These are phyloP conservation scores for Mimumesa dahlbomi DNA, from an alignment of 2,888 invertebrate genomes.

Conservation along the genomic window DNA sequence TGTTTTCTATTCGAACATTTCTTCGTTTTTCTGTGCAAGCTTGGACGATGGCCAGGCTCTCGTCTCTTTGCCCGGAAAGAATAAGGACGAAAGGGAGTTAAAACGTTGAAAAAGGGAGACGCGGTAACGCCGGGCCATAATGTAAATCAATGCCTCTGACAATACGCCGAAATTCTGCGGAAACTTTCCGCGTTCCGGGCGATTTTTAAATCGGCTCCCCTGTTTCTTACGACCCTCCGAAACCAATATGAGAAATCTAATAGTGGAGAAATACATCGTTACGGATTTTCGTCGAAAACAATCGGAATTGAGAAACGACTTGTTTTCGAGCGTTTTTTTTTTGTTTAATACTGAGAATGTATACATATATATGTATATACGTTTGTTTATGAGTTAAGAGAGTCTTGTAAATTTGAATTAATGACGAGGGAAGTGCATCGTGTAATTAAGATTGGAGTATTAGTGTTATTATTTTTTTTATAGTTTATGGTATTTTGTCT, in stretches of 20 bases:
- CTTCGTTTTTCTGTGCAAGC: conserved; percentile 3
- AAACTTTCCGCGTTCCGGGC: conserved; percentile 24
- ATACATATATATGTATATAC: too few species aligned
- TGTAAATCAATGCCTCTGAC: conserved; percentile 42
- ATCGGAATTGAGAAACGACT: too few species aligned
- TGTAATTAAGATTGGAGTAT: too few species aligned
- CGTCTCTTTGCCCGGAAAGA: conserved; percentile 24
- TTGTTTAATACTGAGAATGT: too few species aligned
- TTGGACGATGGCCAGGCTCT: conserved; percentile 39
- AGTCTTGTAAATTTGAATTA: too few species aligned
- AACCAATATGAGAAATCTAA: background rate
- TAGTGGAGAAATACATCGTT: background rate
- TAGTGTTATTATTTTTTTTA: too few species aligned
- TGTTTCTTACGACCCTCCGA: background rate
- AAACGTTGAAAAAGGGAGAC: conserved; percentile 6
- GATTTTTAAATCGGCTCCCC: background rate
- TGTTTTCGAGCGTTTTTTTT: too few species aligned
- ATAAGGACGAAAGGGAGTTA: conserved; percentile 21
- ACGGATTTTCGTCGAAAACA: background rate
- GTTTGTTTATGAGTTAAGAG: too few species aligned
- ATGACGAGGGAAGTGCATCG: too few species aligned
- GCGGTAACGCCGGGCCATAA: conserved; percentile 31
- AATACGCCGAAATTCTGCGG: conserved; percentile 24
- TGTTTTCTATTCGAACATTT: conserved; percentile 8
- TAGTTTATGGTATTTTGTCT: too few species aligned